A percentile compares a stretch with the other conserved stretches of the same genome.
phyloP scores from a whole-genome alignment of 2,888 invertebrate species.

The Drosophila mimetica region DNA sequence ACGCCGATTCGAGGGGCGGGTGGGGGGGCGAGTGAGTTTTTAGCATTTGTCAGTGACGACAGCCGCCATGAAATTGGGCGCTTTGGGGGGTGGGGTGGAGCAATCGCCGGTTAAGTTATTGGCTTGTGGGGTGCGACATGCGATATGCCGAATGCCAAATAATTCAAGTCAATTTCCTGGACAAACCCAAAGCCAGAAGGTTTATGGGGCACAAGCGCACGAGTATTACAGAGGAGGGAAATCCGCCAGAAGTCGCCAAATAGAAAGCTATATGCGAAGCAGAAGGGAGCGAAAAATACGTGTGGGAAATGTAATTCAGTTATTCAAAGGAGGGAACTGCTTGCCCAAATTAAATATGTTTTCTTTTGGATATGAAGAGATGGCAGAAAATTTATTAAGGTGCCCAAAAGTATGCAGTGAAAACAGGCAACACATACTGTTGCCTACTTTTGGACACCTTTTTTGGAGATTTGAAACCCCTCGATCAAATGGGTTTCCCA shows the following conservation, averaged over 20 bases:
- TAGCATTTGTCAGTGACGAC: constrained; percentile 50
- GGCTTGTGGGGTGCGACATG: constrained; percentile 41
- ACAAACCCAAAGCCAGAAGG: constrained; percentile 12
- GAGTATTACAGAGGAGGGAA: neutral
- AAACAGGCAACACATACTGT: too few relatives aligned
- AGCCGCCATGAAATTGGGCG: constrained; percentile 24
- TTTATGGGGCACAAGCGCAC: constrained; percentile 1
- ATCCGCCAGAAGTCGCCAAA: constrained; percentile 13
- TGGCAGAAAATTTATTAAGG: too few relatives aligned
- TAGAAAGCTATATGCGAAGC: neutral
- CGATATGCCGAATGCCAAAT: constrained; percentile 47
- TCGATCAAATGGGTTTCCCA: neutral
- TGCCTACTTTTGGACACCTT: neutral
- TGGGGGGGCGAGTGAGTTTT: neutral
- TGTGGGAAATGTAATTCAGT: neutral
- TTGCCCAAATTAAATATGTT: neutral
- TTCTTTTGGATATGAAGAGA: too few relatives aligned
- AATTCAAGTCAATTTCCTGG: constrained; percentile 56
- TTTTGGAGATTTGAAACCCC: too few relatives aligned
- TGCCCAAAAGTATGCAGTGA: neutral
- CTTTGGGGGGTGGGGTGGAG: neutral
- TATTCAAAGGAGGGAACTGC: neutral
- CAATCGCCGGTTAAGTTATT: constrained; percentile 34
- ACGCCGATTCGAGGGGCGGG: neutral
- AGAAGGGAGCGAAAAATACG: neutral